Conservation (phyloP, 1,140 invertebrate species). For the Conus ventricosus region DNA sequence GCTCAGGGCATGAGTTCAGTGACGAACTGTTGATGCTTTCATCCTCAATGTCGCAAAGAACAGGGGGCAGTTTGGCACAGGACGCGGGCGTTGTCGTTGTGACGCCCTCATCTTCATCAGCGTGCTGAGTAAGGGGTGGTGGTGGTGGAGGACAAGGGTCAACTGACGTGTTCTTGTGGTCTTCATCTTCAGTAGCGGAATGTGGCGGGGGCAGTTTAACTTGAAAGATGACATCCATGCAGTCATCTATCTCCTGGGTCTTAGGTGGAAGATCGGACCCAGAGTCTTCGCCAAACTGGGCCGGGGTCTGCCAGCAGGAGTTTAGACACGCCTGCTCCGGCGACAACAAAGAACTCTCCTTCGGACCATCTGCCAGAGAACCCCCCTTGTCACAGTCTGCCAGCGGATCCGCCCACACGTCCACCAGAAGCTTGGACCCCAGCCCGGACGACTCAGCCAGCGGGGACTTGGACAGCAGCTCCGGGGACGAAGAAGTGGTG, state of each 20-base stretch:
- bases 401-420: not conserved
- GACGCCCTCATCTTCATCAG: not conserved
- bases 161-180: not conserved
- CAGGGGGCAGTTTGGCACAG: not conserved
- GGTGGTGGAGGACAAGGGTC: not conserved
- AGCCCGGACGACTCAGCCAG: not conserved
- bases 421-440: not conserved
- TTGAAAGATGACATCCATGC: not conserved
- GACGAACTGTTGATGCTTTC: not conserved
- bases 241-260: not conserved
- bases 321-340: not conserved
- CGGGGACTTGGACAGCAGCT: not conserved
- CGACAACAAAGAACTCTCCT: not conserved
- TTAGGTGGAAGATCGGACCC: not conserved
- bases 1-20: not conserved
- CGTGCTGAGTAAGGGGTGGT: not conserved
- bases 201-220: conserved; percentile 13
- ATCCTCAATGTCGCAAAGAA: not conserved
- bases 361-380: not conserved
- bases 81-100: not conserved
- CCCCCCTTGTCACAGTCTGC: not conserved
- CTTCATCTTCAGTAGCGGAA: not conserved
- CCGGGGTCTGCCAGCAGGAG: not conserved
- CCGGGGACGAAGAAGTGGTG: not conserved
- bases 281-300: conserved; percentile 1